These are phyloP conservation scores for Syngnathus rostellatus DNA, from an alignment of 2,797 vertebrate species.

Conservation along the genomic window DNA sequence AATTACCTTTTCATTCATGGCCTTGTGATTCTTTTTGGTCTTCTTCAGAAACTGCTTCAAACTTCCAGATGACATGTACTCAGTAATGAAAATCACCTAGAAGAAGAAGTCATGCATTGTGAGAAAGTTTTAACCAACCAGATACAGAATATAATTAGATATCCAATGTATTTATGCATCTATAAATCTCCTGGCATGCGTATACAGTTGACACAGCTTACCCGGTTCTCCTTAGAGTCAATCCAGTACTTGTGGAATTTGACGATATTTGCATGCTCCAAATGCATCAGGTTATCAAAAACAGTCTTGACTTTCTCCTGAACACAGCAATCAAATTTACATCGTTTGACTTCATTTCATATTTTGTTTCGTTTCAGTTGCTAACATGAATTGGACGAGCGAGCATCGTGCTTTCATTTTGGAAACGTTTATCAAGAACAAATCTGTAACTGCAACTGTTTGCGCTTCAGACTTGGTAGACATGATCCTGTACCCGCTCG, in stretches of 20 bases:
- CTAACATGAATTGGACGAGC: no score
- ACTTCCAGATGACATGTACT: conserved; percentile 98
- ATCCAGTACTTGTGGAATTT: conserved; percentile 99
- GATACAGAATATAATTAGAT: neutral
- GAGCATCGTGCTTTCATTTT: no score
- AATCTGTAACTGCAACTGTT: no score
- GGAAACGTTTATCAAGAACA: no score
- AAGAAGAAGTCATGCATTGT: neutral
- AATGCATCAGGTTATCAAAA: conserved; percentile 96
- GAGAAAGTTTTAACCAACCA: neutral
- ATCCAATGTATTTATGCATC: neutral
- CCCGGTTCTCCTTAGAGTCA: conserved; percentile 91
- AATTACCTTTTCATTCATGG: conserved; percentile 96
- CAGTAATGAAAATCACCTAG: conserved; percentile 98
- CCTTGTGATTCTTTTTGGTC: conserved; percentile 99
- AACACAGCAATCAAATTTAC: conserved; percentile 16
- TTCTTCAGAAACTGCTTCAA: conserved; percentile 98
- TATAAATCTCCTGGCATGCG: neutral
- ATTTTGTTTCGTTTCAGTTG: no score
- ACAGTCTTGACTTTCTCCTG: conserved; percentile 95
- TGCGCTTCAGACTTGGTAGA: no score
- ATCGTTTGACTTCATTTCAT: no score
- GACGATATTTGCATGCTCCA: conserved; percentile 97
- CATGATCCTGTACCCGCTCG: no score
- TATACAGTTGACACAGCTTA: conserved; percentile 54